Percentiles rank a stretch among this genome's conserved stretches.
Conservation (phyloP, 2,888 invertebrate genomes). For the Trachelus troglodyta region DNA sequence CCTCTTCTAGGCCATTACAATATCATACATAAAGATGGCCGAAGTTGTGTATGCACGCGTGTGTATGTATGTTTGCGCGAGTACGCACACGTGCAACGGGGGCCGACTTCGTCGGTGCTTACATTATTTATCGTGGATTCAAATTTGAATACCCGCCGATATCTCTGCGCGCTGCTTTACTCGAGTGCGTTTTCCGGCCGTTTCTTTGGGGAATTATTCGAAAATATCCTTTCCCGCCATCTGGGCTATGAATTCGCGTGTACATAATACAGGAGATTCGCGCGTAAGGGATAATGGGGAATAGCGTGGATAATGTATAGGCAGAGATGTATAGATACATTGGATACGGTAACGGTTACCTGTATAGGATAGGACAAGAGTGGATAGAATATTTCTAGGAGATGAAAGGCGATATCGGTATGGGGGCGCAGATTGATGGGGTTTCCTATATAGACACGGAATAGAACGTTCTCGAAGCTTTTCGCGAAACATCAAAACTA, state of each 20-base stretch:
- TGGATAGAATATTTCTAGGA: neutral
- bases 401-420: neutral
- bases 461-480: constrained; percentile 28
- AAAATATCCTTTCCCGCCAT: neutral
- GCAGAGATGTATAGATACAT: neutral
- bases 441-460: constrained; percentile 10
- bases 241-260: neutral
- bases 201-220: neutral
- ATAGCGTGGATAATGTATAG: neutral
- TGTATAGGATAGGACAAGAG: neutral
- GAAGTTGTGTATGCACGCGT: neutral
- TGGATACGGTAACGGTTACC: neutral
- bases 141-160: neutral
- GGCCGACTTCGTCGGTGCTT: neutral
- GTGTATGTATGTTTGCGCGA: no score
- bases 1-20: neutral
- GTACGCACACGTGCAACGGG: no score
- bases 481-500: constrained; percentile 41
- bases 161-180: neutral
- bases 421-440: neutral
- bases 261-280: neutral
- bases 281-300: neutral
- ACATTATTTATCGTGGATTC: constrained; percentile 1
- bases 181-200: neutral
- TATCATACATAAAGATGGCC: neutral